Conservation (phyloP, 1,140 invertebrate species). For the Agrypnia vestita region DNA sequence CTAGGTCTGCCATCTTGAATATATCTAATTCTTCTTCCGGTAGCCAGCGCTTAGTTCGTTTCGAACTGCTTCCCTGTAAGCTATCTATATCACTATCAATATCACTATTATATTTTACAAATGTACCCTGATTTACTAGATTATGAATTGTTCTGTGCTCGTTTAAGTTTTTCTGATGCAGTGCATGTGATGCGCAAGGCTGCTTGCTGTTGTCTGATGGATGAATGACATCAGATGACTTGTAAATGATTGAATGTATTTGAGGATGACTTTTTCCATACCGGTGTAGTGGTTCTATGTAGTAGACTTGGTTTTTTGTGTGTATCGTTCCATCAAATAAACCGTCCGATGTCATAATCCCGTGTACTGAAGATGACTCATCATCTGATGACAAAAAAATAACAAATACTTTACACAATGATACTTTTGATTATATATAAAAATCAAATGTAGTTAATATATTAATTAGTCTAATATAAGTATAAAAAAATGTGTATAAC, state of each 20-base stretch:
- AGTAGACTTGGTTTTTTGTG: constrained; percentile 84
- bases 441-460: background rate
- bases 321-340: constrained; percentile 91
- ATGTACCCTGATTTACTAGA: constrained; percentile 63
- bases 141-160: constrained; percentile 51
- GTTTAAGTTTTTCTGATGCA: constrained; percentile 60
- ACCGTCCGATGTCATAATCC: constrained; percentile 88
- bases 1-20: constrained; percentile 40
- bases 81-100: constrained; percentile 54
- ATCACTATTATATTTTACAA: constrained; percentile 58
- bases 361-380: constrained; percentile 87
- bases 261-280: constrained; percentile 77
- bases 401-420: constrained; percentile 36
- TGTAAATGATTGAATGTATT: constrained; percentile 89
- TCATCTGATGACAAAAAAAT: constrained; percentile 79
- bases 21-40: constrained; percentile 69
- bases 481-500: constrained; percentile 70
- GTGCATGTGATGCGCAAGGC: constrained; percentile 75
- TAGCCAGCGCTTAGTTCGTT: constrained; percentile 67
- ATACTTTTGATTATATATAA: background rate
- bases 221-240: constrained; percentile 84
- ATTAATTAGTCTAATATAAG: no score
- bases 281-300: constrained; percentile 88
- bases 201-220: constrained; percentile 68
- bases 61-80: constrained; percentile 51